Evolutionary conservation across 2,888 invertebrate genomes (phyloP), one percentile per base, ranked within the genome.

Genomic region (Drosophila neotestacea): DNA sequence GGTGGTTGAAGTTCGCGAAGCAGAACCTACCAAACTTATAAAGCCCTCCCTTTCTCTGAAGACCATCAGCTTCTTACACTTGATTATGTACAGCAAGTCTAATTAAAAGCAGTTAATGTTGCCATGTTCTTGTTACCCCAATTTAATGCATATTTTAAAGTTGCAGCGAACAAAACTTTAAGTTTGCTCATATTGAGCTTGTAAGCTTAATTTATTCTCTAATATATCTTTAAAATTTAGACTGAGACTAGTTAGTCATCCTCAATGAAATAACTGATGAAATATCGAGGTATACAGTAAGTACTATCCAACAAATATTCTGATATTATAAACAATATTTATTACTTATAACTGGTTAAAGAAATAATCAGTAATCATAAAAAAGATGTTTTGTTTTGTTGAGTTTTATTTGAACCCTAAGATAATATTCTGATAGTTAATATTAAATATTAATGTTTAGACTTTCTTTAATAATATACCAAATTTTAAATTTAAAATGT

Each of bases 41-140:
- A 64, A 54, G 51, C n/a, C 39, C 46, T 6, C 36, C 2, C 3
- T 6, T 27, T 4, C 6, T n/a, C 9, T 6, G 32, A 27, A 13
- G 13, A 5, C 2, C 27, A 4, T 10, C 38, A 62, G 64, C 77
- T 77, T 56, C 70, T 73, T 70, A 67, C 69, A 81, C 80, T 78
- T 86, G 75, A 84, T 84, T 84, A 85, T 85, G 76, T 70, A 59
- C 76, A 79, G 70, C 51, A 69, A 69, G 80, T 80, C 84, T 87
- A 85, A 85, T 85, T 85, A 85, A 80, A 84, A 78, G 76, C 67
- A 82, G 78, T 85, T 87, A 73, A 80, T 87, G 79, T 69, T 61
- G 69, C 70, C 59, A 46, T 76, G 67, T 70, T 70, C 41, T 50
- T 46, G 32, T 38, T 46, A 30, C 51, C 28, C 38, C n/a, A 51